phyloP scores from a whole-genome alignment of 2,113 vertebrate genomes.

The Clarias batrachus region DNA sequence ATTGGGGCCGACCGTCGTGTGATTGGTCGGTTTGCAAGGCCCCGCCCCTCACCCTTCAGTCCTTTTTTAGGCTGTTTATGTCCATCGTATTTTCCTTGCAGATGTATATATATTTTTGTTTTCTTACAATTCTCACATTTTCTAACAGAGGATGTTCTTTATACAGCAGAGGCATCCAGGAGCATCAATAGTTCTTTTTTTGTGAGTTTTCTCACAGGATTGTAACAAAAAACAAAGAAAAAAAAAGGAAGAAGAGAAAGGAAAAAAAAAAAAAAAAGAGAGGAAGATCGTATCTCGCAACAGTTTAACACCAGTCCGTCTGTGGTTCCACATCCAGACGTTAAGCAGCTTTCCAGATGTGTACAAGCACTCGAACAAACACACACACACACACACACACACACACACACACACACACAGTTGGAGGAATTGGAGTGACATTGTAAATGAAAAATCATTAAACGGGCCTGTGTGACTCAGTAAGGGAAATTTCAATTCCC shows the following conservation, averaged over 20 bases:
- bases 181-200: slow-evolving; percentile 48
- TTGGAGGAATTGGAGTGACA: slow-evolving; percentile 53
- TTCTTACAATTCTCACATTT: slow-evolving; percentile 49
- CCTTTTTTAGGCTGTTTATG: slow-evolving; percentile 57
- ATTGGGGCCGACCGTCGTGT: not conserved
- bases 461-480: not conserved
- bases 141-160: slow-evolving; percentile 66
- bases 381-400: slow-evolving; percentile 22
- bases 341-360: slow-evolving; percentile 46
- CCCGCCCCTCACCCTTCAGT: slow-evolving; percentile 64
- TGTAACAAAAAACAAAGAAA: slow-evolving; percentile 38
- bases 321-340: slow-evolving; percentile 42
- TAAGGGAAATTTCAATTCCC: slow-evolving; percentile 18
- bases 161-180: slow-evolving; percentile 65
- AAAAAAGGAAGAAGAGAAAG: slow-evolving; percentile 40
- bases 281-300: slow-evolving; percentile 48
- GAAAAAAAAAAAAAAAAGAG: slow-evolving; percentile 38
- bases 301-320: slow-evolving; percentile 44
- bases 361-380: slow-evolving; percentile 20
- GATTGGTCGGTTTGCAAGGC: not conserved
- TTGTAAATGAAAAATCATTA: slow-evolving; percentile 43
- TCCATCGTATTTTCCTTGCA: slow-evolving; percentile 59
- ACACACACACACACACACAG: slow-evolving; percentile 30
- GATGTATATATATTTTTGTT: slow-evolving; percentile 28
- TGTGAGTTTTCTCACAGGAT: slow-evolving; percentile 64